Evolutionary conservation across 2,888 invertebrate species (phyloP).

Genomic region (Argynnis bischoffii): DNA sequence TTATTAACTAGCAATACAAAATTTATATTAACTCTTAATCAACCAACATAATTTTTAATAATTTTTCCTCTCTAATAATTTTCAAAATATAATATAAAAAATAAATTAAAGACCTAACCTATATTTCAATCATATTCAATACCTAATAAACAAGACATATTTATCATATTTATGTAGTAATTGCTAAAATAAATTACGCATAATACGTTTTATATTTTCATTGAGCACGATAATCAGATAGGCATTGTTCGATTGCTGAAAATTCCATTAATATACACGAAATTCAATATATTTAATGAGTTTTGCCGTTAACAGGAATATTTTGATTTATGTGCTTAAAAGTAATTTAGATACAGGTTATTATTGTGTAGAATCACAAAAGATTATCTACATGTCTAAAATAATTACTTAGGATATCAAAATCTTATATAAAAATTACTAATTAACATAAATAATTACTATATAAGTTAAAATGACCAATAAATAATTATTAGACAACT

Average conservation of each 20-base stretch:
- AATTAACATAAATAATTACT: too few species aligned
- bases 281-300: constrained; percentile 1
- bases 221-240: constrained; percentile 12
- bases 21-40: too few species aligned
- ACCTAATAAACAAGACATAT: neutral
- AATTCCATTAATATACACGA: constrained; percentile 15
- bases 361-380: neutral
- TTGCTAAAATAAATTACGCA: constrained; percentile 10
- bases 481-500: too few species aligned
- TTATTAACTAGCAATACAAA: too few species aligned
- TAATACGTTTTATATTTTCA: constrained; percentile 21
- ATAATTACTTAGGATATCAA: too few species aligned
- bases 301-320: neutral
- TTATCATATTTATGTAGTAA: neutral
- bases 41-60: too few species aligned
- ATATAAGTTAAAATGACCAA: too few species aligned
- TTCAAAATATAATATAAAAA: too few species aligned
- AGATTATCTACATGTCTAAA: too few species aligned
- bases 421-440: too few species aligned
- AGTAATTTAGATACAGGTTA: neutral
- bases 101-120: too few species aligned
- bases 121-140: neutral
- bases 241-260: constrained; percentile 12
- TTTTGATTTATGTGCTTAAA: neutral
- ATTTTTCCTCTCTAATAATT: too few species aligned